Evolutionary conservation across 2,888 invertebrate genomes (phyloP), one percentile per base, ranked within the genome.

Genomic region (Agonopterix subpropinquella): DNA sequence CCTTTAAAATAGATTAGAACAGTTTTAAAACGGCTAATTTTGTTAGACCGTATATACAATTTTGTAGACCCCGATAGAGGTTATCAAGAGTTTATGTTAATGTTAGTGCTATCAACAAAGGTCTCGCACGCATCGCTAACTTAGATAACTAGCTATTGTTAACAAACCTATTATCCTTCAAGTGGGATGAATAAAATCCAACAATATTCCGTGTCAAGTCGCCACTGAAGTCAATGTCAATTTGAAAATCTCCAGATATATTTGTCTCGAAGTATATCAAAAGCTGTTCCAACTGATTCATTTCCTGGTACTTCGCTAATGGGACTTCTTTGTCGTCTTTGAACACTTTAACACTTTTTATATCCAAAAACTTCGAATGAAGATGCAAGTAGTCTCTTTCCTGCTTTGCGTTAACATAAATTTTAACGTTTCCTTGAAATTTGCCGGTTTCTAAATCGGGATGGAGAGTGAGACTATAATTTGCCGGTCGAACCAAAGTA

Each of bases 171-270:
- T 78, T 65, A 63, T 88, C 77, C 46, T 73, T 80, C 55, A 95
- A 92, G 5, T 82, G 87, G 52, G 94, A 94, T 57, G 90, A 90
- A 71, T 95, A 95, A 49, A 95, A 89, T 4, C 95, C 95, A 49
- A 93, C 91, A 63, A 94, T 92, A 56, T 91, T 91, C 53, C 90
- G 87, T 28, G 89, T 90, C 68, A 94, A 84, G 54, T 89, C 88
- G 0, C 95, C 95, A 53, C 79, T 76, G 64, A 92, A 95, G 39
- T 90, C 76, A 43, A 95, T 87, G 42, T 76, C 67, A 10, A 94
- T 68, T 10, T 78, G 75, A 65, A 92, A 92, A 48, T 76, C 77
- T 1, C 87, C 89, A 5, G 74, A 51, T 41, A 86, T 45, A 11
- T 52, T 50, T 45, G 60, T 57, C 35, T 75, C 65, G 49, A 85